A percentile compares a stretch with the other conserved stretches of the same genome.
These are phyloP conservation scores for Caenorhabditis drosophilae DNA, from an alignment of 2,888 invertebrate genomes.

Conservation along the genomic window DNA sequence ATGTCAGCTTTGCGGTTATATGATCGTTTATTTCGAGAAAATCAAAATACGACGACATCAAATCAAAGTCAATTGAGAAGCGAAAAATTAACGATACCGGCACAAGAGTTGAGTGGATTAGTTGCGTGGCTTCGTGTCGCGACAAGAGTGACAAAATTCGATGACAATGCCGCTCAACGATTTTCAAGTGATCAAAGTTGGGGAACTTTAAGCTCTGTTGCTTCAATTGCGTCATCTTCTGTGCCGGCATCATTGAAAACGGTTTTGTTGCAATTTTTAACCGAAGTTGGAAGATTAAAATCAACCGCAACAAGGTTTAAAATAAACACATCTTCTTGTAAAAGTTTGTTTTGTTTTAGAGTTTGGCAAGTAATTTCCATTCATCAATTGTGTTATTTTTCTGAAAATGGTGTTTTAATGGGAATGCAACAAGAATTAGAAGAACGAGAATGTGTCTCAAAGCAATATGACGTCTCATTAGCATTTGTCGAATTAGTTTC, in stretches of 20 bases:
- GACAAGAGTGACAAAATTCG: constrained; percentile 34
- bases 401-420: constrained; percentile 39
- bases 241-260: constrained; percentile 51
- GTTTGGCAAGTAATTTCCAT: constrained; percentile 55
- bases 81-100: constrained; percentile 25
- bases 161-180: constrained; percentile 31
- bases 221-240: constrained; percentile 38
- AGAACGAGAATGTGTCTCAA: constrained; percentile 53
- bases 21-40: constrained; percentile 39
- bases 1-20: constrained; percentile 45
- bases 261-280: constrained; percentile 47
- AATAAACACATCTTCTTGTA: background rate
- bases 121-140: constrained; percentile 47
- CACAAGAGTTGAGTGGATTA: constrained; percentile 47
- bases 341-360: constrained; percentile 8
- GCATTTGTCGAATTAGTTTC: constrained; percentile 55
- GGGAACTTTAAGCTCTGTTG: constrained; percentile 35
- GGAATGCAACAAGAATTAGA: constrained; percentile 64
- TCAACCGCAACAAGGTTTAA: constrained; percentile 25
- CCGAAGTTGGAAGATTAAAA: constrained; percentile 52
- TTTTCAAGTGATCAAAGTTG: constrained; percentile 49
- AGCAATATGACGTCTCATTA: constrained; percentile 54
- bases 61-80: constrained; percentile 5
- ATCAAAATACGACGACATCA: constrained; percentile 8
- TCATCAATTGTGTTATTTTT: constrained; percentile 43